A percentile compares a stretch with the other conserved stretches of the same genome.
These are phyloP conservation scores for Calonectris borealis DNA, from an alignment of 2,113 vertebrate genomes.

Conservation along the genomic window DNA sequence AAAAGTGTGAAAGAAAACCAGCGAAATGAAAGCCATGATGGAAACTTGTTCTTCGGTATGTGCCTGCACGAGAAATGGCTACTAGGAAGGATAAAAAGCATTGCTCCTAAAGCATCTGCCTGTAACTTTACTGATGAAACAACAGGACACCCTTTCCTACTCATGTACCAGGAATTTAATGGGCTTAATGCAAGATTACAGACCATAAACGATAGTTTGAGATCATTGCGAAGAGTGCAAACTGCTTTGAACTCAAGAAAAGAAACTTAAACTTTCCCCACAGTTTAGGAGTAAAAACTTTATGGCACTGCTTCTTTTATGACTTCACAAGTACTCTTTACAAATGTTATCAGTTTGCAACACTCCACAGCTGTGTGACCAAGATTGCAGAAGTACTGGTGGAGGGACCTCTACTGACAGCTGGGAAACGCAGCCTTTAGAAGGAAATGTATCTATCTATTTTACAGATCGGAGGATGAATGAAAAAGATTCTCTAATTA, in stretches of 20 bases:
- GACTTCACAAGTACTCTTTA: not conserved
- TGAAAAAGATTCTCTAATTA: not conserved
- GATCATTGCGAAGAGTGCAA: not conserved
- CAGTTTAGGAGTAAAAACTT: not conserved
- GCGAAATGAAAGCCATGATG: not conserved
- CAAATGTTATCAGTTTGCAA: not conserved
- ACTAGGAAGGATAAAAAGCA: not conserved
- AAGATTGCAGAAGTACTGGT: not conserved
- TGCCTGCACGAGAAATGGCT: not conserved
- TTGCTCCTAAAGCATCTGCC: not conserved
- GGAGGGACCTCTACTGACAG: not conserved
- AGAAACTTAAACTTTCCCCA: not conserved
- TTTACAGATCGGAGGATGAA: not conserved
- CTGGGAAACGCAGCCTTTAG: constrained; percentile 21
- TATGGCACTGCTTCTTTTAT: not conserved
- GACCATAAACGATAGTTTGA: not conserved
- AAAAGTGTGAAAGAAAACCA: not conserved
- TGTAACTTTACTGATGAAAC: not conserved
- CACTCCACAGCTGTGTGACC: not conserved
- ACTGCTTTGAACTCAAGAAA: not conserved
- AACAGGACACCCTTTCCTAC: not conserved
- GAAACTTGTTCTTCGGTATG: not conserved
- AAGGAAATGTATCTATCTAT: not conserved
- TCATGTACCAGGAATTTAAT: not conserved
- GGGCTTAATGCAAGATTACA: not conserved